Percentiles rank a stretch among this genome's conserved stretches.
Evolutionary conservation across 2,113 vertebrate species (phyloP).

Genomic region (Oryzias celebensis): DNA sequence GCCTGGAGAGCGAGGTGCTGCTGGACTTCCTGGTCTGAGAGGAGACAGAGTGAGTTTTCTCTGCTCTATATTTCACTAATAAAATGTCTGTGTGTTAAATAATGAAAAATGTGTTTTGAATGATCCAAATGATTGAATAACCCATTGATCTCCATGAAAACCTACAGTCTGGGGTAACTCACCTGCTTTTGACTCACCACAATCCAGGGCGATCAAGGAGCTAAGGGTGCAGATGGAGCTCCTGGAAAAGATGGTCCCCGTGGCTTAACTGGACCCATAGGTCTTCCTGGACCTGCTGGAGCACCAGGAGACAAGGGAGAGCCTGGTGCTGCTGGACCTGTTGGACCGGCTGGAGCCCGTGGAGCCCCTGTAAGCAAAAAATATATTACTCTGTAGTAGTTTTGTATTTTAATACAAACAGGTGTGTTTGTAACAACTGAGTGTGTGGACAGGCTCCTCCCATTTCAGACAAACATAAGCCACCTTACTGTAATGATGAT

Average conservation of each 20-base stretch:
- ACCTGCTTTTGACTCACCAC: constrained; percentile 1
- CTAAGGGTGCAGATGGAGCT: constrained; percentile 89
- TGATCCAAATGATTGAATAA: neutral
- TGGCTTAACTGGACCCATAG: constrained; percentile 93
- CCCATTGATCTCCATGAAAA: neutral
- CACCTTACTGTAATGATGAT: no score
- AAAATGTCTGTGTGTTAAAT: no score
- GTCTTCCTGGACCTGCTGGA: constrained; percentile 91
- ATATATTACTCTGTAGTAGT: neutral
- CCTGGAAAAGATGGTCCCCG: constrained; percentile 92
- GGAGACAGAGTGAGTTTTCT: constrained; percentile 89
- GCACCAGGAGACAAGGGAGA: constrained; percentile 97
- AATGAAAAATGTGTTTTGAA: no score
- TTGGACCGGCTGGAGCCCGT: constrained; percentile 89
- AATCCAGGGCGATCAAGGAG: constrained; percentile 89
- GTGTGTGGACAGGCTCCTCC: no score
- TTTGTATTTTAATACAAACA: no score
- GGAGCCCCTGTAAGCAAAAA: constrained; percentile 86
- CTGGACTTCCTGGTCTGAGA: constrained; percentile 93
- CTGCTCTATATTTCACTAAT: neutral
- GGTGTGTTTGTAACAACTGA: no score
- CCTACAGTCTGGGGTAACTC: neutral
- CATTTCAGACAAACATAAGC: no score
- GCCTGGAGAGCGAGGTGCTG: constrained; percentile 96
- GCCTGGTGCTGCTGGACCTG: constrained; percentile 82